Conservation (phyloP, 2,888 invertebrate species). For the Plagiodera versicolora region DNA sequence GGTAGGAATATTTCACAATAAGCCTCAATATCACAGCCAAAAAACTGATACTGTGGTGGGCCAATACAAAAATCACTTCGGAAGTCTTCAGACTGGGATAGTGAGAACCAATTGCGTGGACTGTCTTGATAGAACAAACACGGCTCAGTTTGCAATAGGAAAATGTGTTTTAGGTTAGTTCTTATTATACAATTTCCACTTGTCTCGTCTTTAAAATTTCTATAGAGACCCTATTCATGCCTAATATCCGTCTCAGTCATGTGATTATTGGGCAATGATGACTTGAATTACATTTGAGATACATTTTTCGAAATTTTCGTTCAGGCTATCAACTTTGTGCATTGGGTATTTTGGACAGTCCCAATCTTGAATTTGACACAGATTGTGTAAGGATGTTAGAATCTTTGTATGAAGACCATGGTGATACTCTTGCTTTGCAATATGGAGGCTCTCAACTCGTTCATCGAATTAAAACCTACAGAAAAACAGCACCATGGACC, state of each 20-base stretch:
- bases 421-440: constrained; percentile 67
- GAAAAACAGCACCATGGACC: constrained; percentile 94
- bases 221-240: too few species aligned
- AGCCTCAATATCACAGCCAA: constrained; percentile 49
- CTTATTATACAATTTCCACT: neutral
- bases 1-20: constrained; percentile 83
- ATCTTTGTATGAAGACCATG: constrained; percentile 96
- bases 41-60: constrained; percentile 46
- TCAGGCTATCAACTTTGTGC: constrained; percentile 79
- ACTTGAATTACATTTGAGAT: too few species aligned
- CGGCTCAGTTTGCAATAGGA: constrained; percentile 97
- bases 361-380: constrained; percentile 88
- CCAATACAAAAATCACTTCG: constrained; percentile 33
- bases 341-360: constrained; percentile 82
- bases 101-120: constrained; percentile 98
- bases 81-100: constrained; percentile 73
- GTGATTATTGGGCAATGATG: too few species aligned
- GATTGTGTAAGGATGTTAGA: constrained; percentile 94
- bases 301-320: constrained; percentile 23
- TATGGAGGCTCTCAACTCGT: constrained; percentile 99
- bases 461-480: constrained; percentile 77
- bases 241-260: too few species aligned
- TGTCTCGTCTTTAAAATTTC: neutral
- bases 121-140: constrained; percentile 97
- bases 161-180: constrained; percentile 73